Evolutionary conservation across 2,888 invertebrate species (phyloP), one percentile per base, ranked within the genome.

Genomic region (Eremobia ochroleuca): DNA sequence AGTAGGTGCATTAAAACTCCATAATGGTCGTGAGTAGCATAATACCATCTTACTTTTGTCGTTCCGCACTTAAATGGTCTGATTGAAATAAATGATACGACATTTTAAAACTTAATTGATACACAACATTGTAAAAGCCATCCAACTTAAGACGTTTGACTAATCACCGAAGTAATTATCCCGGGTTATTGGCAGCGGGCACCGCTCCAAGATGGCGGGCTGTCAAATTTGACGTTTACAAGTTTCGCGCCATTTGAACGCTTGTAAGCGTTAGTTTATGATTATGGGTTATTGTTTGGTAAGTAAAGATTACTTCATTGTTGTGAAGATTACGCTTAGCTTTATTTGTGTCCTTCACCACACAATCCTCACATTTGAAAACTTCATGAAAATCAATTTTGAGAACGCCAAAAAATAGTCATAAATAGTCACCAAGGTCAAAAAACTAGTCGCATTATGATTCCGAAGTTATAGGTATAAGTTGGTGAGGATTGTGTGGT

Each of bases 141-240:
- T 3, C 68, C 82, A 28, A 68, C 82, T 80, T 85, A 88, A 88
- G 88, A 87, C 88, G 85, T 92, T 94, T 96, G 95, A 96, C 95
- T 95, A 95, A 96, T 96, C 91, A 93, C 89, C 85, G 64, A 79
- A 93, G 96, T 94, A 96, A 96, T 96, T 96, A 96, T 94, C 93
- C 84, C 87, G 87, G 90, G 90, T 90, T 94, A 93, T 94, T 93
- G 94, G 92, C 93, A 93, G 92, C 91, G 91, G 89, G 88, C 89
- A 88, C 82, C 83, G 69, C 49, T 84, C 87, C 94, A 96, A 96
- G 93, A 95, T 95, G 96, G 95, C 95, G 80, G 91, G 88, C 92
- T 94, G 95, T 95, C 96, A 95, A 88, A 91, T 93, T 93, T 96
- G 96, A 96, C 96, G 93, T 92, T 92, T 94, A 92, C 92, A 91